phyloP scores from a whole-genome alignment of 1,140 invertebrate genomes.

The Drosophila ambigua region DNA sequence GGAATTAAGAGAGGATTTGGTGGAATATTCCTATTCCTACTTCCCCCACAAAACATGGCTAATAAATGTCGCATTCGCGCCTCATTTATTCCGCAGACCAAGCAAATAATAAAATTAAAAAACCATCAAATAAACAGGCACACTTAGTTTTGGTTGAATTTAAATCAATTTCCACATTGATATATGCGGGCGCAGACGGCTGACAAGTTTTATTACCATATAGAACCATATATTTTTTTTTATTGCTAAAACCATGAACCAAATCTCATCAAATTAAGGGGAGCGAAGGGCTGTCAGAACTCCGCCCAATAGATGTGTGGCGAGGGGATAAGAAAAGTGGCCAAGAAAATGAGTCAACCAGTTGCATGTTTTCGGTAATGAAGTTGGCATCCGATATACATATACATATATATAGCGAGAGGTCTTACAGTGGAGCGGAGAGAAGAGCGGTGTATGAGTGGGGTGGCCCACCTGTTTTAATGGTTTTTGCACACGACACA shows the following conservation, averaged over 20 bases:
- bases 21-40: too few species aligned
- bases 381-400: not conserved
- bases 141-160: slow-evolving; percentile 31
- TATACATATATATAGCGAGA: not conserved
- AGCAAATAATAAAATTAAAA: slow-evolving; percentile 68
- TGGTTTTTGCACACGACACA: slow-evolving; percentile 57
- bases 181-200: slow-evolving; percentile 20
- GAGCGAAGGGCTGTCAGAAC: slow-evolving; percentile 27
- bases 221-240: slow-evolving; percentile 78
- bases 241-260: slow-evolving; percentile 35
- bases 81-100: slow-evolving; percentile 29
- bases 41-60: too few species aligned
- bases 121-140: slow-evolving; percentile 59
- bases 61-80: not conserved
- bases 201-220: slow-evolving; percentile 70
- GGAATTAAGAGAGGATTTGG: too few species aligned
- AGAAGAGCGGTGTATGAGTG: slow-evolving; percentile 27
- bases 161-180: slow-evolving; percentile 21
- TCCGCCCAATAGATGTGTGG: slow-evolving; percentile 25
- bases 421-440: too few species aligned
- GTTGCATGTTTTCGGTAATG: slow-evolving; percentile 62
- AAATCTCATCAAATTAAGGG: slow-evolving; percentile 42
- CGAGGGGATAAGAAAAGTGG: slow-evolving; percentile 49
- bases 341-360: slow-evolving; percentile 69
- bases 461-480: slow-evolving; percentile 71